Percentiles rank a stretch among this genome's conserved stretches.
phyloP scores from a whole-genome alignment of 2,888 invertebrate genomes.

The Tachina grossa region DNA sequence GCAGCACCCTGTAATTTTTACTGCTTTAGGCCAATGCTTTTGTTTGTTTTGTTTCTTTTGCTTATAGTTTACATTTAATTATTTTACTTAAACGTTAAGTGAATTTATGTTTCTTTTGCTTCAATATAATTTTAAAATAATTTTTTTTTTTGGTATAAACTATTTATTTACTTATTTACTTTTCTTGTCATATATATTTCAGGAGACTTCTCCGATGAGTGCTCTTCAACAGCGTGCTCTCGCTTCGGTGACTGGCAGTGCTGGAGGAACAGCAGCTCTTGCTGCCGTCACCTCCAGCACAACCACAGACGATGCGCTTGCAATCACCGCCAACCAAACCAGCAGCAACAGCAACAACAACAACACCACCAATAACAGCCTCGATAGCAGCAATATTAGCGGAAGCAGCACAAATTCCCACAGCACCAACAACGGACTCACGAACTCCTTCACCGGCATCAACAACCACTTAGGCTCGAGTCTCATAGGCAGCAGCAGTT shows the following conservation, averaged over 20 bases:
- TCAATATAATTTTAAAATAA: neutral
- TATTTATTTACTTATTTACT: neutral
- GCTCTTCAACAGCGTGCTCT: constrained; percentile 78
- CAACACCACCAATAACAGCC: constrained; percentile 59
- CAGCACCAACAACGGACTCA: constrained; percentile 64
- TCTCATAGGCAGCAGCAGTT: constrained; percentile 44
- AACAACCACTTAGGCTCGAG: constrained; percentile 57
- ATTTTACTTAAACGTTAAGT: too few relatives aligned
- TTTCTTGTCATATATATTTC: constrained; percentile 1
- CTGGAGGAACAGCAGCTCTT: constrained; percentile 76
- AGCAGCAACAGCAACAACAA: constrained; percentile 64
- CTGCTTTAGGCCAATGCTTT: too few relatives aligned
- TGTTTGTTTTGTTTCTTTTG: too few relatives aligned
- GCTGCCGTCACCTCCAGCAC: constrained; percentile 73
- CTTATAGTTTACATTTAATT: too few relatives aligned
- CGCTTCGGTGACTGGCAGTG: constrained; percentile 75
- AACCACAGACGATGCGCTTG: constrained; percentile 59
- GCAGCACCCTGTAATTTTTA: too few relatives aligned
- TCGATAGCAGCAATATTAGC: constrained; percentile 67
- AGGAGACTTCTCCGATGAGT: constrained; percentile 82
- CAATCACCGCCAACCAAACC: constrained; percentile 70
- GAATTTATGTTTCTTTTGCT: too few relatives aligned
- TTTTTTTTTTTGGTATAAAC: neutral
- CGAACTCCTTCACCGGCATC: constrained; percentile 69
- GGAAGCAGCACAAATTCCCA: constrained; percentile 66